phyloP scores from a whole-genome alignment of 2,113 vertebrate genomes.

The Calypte anna region DNA sequence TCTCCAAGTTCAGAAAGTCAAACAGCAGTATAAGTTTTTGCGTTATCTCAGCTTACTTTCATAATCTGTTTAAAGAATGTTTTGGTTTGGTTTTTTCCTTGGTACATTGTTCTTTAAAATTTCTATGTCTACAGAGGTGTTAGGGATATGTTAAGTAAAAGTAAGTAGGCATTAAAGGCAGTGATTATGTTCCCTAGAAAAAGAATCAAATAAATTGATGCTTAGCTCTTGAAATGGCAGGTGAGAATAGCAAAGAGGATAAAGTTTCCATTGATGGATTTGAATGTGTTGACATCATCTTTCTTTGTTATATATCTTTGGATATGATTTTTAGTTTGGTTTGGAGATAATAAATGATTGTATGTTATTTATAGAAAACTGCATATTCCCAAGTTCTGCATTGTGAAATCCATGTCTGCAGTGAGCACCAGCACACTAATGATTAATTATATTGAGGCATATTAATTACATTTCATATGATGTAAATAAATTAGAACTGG shows the following conservation, averaged over 20 bases:
- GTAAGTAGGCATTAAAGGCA: neutral
- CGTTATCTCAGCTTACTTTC: neutral
- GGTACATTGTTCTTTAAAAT: neutral
- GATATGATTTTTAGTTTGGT: conserved; percentile 30
- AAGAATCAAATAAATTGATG: neutral
- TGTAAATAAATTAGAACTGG: neutral
- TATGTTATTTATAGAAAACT: neutral
- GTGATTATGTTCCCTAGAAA: neutral
- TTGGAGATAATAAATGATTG: neutral
- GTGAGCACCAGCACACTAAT: neutral
- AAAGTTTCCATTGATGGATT: neutral
- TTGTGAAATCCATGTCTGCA: neutral
- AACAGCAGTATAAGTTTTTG: neutral
- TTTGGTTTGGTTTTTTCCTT: neutral
- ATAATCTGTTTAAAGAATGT: neutral
- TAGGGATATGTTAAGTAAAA: neutral
- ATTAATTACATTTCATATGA: neutral
- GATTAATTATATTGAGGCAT: neutral
- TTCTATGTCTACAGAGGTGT: neutral
- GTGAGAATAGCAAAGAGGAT: neutral
- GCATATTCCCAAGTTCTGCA: neutral
- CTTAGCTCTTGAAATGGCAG: neutral
- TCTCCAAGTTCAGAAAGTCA: neutral
- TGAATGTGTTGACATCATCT: neutral
- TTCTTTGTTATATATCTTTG: neutral